Conservation (phyloP, 2,797 vertebrate species). For the Enoplosus armatus region DNA sequence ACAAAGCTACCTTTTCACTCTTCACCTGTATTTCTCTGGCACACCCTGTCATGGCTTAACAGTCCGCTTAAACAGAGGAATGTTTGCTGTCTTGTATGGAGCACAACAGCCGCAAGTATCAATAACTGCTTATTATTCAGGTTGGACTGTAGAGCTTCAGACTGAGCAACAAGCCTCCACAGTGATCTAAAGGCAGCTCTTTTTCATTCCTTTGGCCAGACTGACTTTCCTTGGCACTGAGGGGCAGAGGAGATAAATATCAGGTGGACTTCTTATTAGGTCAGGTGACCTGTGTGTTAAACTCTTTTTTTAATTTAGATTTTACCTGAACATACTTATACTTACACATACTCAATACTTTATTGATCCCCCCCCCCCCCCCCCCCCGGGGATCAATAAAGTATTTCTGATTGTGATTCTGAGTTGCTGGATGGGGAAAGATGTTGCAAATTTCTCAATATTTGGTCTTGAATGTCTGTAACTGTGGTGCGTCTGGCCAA, state of each 20-base stretch:
- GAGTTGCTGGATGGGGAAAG: background rate
- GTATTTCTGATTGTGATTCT: no score
- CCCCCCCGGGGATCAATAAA: no score
- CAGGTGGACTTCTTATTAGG: background rate
- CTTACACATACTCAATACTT: no score
- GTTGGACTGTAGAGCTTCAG: constrained; percentile 3
- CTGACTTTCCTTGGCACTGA: background rate
- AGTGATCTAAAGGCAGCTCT: constrained; percentile 21
- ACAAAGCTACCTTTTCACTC: background rate
- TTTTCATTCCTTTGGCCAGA: background rate
- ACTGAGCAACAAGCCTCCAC: background rate
- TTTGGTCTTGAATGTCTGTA: background rate
- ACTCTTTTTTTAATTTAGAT: constrained; percentile 4
- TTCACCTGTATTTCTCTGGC: constrained; percentile 1
- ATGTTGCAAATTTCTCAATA: background rate
- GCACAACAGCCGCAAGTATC: background rate
- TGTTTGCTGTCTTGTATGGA: background rate
- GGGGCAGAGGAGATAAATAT: background rate
- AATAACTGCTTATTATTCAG: background rate
- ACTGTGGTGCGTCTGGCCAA: background rate
- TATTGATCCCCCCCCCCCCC: no score
- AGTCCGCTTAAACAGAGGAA: constrained; percentile 5
- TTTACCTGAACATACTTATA: background rate
- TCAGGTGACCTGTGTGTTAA: background rate
- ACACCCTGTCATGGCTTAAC: constrained; percentile 15